Percentiles rank a stretch among this genome's conserved stretches.
phyloP scores from a whole-genome alignment of 2,113 vertebrate species.

The Tricholaema leucomelas region DNA sequence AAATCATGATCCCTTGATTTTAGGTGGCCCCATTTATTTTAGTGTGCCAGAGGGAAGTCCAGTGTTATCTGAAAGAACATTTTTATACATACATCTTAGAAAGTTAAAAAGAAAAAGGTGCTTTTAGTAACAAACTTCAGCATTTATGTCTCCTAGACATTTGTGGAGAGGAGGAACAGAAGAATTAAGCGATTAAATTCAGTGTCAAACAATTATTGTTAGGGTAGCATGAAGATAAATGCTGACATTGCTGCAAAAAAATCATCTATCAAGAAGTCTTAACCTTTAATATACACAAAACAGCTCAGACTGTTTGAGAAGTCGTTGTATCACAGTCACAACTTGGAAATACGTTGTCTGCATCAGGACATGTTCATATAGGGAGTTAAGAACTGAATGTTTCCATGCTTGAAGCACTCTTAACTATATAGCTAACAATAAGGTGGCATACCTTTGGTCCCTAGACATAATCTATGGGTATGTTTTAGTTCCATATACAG shows the following conservation, averaged over 20 bases:
- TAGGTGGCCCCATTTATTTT: background rate
- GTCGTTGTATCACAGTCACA: background rate
- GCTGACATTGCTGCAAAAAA: background rate
- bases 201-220: background rate
- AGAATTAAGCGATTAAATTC: background rate
- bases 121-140: background rate
- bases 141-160: background rate
- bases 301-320: background rate
- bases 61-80: background rate
- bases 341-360: background rate
- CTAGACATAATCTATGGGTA: background rate
- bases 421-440: background rate
- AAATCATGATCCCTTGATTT: background rate
- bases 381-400: background rate
- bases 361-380: background rate
- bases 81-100: background rate
- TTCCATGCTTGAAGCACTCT: background rate
- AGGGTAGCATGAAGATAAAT: background rate
- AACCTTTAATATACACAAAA: background rate
- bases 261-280: background rate
- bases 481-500: background rate
- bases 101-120: background rate
- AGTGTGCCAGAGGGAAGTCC: background rate
- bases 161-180: background rate
- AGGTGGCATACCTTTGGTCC: background rate